Percentiles rank a stretch among this genome's conserved stretches.
These are phyloP conservation scores for Momotus momota DNA, from an alignment of 2,797 vertebrate genomes.

Conservation along the genomic window DNA sequence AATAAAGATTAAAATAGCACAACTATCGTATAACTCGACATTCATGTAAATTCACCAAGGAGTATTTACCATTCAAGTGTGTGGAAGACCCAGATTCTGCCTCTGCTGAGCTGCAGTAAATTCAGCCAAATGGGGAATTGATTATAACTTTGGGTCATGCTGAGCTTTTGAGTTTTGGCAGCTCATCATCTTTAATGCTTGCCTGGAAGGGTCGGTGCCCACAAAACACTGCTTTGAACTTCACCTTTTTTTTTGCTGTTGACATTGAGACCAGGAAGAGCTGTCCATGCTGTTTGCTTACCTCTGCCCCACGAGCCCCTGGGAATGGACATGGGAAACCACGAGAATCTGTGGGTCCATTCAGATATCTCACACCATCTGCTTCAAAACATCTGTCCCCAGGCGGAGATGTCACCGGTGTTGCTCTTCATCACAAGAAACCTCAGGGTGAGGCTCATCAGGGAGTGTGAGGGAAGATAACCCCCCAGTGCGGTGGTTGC, in stretches of 20 bases:
- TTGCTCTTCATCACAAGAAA: not conserved
- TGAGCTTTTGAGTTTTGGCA: not conserved
- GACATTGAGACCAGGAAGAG: not conserved
- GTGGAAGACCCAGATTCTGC: not conserved
- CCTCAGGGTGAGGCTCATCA: not conserved
- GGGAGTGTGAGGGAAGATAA: not conserved
- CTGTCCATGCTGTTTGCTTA: accelerated
- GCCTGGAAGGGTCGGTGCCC: not conserved
- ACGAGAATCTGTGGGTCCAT: not conserved
- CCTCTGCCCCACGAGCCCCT: not conserved
- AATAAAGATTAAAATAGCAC: not conserved
- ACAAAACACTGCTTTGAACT: not conserved
- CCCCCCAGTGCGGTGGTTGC: not conserved
- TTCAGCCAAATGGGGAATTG: not conserved
- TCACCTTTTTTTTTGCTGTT: not conserved
- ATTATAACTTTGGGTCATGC: not conserved
- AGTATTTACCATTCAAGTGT: not conserved
- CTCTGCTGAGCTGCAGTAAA: not conserved
- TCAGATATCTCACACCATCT: not conserved
- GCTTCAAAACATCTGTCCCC: not conserved
- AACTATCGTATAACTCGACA: not conserved
- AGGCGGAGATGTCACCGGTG: not conserved
- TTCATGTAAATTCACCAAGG: not conserved
- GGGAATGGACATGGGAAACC: not conserved
- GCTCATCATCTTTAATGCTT: not conserved